phyloP scores from a whole-genome alignment of 1,140 invertebrate species.

The Halyomorpha halys region DNA sequence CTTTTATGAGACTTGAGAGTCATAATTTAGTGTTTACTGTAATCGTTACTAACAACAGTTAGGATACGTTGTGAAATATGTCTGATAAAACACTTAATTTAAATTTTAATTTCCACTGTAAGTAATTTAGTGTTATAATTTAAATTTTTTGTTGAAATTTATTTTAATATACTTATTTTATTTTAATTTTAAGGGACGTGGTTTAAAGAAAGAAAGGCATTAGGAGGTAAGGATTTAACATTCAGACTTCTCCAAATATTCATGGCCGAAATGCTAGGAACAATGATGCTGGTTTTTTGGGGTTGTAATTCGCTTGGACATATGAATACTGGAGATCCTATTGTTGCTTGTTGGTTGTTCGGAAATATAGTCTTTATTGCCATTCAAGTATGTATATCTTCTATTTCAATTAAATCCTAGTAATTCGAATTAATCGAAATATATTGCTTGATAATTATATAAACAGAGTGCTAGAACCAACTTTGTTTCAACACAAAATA shows the following conservation, averaged over 20 bases:
- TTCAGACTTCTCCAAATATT: slow-evolving; percentile 22
- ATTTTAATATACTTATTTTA: not conserved
- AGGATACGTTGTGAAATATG: not conserved
- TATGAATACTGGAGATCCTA: not conserved
- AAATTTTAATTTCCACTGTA: not conserved
- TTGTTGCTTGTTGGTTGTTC: slow-evolving; percentile 28
- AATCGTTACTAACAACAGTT: too few relatives aligned
- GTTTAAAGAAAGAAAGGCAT: not conserved
- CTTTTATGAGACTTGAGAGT: too few relatives aligned
- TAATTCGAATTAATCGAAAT: not conserved
- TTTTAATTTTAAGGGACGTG: not conserved
- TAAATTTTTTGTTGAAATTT: not conserved
- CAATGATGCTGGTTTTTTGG: slow-evolving; percentile 30
- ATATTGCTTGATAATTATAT: too few relatives aligned
- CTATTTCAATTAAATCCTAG: not conserved
- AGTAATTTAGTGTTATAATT: not conserved
- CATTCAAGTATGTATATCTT: slow-evolving; percentile 25
- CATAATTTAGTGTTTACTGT: too few relatives aligned
- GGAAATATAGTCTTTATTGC: slow-evolving; percentile 27
- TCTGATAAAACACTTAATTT: not conserved
- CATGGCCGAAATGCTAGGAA: slow-evolving; percentile 31
- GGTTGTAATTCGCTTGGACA: slow-evolving; percentile 30
- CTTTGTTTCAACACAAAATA: not conserved
- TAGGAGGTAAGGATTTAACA: not conserved
- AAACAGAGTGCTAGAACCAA: too few relatives aligned